phyloP scores from a whole-genome alignment of 2,113 vertebrate species.

The Plecturocebus donacophilus region DNA sequence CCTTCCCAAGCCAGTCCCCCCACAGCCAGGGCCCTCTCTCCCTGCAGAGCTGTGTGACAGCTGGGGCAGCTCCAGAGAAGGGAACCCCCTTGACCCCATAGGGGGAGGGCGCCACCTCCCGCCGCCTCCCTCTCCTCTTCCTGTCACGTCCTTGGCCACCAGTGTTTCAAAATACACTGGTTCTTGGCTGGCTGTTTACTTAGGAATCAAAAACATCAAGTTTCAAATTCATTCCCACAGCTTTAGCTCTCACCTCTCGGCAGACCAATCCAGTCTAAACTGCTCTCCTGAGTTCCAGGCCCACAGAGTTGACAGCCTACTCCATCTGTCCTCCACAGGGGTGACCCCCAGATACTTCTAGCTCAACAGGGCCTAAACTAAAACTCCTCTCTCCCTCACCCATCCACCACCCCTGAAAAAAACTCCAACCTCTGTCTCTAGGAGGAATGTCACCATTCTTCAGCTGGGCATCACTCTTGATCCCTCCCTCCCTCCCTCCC shows the following conservation, averaged over 20 bases:
- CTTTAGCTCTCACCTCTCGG: conserved; percentile 25
- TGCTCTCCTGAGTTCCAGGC: conserved; percentile 4
- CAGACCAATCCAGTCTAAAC: conserved; percentile 66
- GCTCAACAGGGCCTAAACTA: background rate
- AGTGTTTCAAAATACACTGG: conserved; percentile 69
- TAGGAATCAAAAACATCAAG: conserved; percentile 71
- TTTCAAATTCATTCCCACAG: conserved; percentile 66
- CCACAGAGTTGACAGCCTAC: conserved; percentile 12
- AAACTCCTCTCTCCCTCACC: background rate
- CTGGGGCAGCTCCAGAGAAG: conserved; percentile 32
- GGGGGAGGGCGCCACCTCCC: conserved; percentile 39
- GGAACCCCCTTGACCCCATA: conserved; percentile 23
- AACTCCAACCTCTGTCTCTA: conserved; percentile 44
- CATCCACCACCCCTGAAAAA: background rate
- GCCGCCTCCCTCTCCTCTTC: conserved; percentile 46
- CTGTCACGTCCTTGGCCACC: conserved; percentile 60
- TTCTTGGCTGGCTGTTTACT: conserved; percentile 60
- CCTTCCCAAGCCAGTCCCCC: background rate
- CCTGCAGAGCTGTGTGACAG: conserved; percentile 32
- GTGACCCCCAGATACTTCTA: background rate
- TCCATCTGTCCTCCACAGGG: background rate
- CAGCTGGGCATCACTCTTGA: background rate
- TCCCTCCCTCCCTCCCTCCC: background rate
- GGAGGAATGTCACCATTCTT: background rate
- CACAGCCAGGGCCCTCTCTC: background rate